phyloP scores from a whole-genome alignment of 2,113 vertebrate species.

The Lasiurus cinereus region DNA sequence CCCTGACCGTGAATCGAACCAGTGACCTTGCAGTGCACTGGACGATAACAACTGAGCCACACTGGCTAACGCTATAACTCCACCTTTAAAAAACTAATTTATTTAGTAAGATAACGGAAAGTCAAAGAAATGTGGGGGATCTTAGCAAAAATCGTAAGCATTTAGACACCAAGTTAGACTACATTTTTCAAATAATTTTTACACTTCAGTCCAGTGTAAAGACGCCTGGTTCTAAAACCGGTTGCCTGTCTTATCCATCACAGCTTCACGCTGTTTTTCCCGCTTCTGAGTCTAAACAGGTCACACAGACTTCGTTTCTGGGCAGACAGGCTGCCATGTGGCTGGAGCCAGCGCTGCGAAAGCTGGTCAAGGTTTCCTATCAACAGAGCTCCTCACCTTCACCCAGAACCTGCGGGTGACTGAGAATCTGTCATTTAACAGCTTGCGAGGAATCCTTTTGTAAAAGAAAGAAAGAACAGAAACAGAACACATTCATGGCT shows the following conservation, averaged over 20 bases:
- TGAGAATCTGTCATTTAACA: constrained; percentile 57
- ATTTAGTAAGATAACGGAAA: constrained; percentile 29
- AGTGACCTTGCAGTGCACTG: background rate
- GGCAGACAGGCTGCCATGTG: background rate
- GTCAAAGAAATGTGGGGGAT: background rate
- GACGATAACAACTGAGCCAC: background rate
- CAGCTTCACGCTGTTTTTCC: constrained; percentile 45
- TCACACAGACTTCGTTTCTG: constrained; percentile 8
- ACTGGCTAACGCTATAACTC: background rate
- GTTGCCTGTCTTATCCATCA: background rate
- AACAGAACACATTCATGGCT: constrained; percentile 57
- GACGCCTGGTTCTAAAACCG: background rate
- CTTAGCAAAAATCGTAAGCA: background rate
- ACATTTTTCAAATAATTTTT: constrained; percentile 52
- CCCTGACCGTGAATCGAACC: background rate
- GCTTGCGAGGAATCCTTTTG: background rate
- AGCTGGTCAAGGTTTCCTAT: constrained; percentile 12
- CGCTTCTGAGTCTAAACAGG: constrained; percentile 48
- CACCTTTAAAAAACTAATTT: background rate
- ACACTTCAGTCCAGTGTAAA: background rate
- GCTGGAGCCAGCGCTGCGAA: constrained; percentile 50
- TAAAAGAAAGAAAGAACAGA: constrained; percentile 47
- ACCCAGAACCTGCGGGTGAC: background rate
- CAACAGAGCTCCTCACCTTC: background rate
- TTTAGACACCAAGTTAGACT: constrained; percentile 34